Base-by-base conservation (phyloP, 2,888 invertebrate species). In the Strigamia crassipes region DNA sequence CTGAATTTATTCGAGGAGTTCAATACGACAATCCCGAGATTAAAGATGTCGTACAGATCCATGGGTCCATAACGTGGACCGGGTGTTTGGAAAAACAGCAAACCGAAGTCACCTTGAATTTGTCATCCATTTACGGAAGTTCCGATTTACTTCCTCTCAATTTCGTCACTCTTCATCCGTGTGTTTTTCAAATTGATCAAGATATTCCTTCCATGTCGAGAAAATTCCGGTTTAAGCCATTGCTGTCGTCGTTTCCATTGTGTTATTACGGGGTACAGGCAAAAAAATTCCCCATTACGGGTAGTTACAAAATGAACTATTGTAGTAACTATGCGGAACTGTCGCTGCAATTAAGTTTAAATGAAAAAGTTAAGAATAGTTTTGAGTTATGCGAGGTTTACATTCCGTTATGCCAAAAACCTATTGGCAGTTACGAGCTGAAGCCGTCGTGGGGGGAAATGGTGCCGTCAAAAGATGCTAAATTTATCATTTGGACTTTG, bases 11-110 rank as follows among this genome's bases (percentile, higher is more conserved):
- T 15, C 34, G 79, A 38, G 34, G 79, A 13, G 41, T 23, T 6
- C 79, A 79, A 38, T 79, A 41, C 79, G 42, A 79, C 13, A 79
- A 79, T 23, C 41, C 38, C 1, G 38, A 79, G 2, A 23, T 79
- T 5, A 9, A 41, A 18, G 18, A 41, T 13, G n/a, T 41, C 23
- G 18, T 79, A 2, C 23, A 79, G 4, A 12, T 79, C 13, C 41
- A 79, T 18, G 79, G 79, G 2, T 38, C 79, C 34, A 41, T 79
- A 6, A 41, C 6, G 18, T 79, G 79, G 34, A 41, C 9, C 15
- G 42, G 38, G 34, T 23, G 42, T 41, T 79, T 79, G 15, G 79
- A 79, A 34, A 79, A 41, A 38, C 34, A 38, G 13, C 38, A 23
- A 41, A 34, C 41, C 3, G 79, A 79, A 34, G 42, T 79, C 23